phyloP scores from a whole-genome alignment of 2,797 vertebrate species.

The Carapus acus region DNA sequence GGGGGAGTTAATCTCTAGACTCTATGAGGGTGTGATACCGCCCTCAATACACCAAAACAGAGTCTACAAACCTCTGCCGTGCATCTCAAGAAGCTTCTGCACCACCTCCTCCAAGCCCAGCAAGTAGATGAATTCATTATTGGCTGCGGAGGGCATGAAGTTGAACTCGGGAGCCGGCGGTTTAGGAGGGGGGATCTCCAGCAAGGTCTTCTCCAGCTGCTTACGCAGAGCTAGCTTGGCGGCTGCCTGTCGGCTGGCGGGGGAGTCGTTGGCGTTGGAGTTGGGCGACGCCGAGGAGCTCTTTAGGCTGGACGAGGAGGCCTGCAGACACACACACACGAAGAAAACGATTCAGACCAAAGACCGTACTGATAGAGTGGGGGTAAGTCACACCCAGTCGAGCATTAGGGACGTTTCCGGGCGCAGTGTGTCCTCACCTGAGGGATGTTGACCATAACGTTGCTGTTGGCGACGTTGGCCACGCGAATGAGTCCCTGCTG shows the following conservation, averaged over 20 bases:
- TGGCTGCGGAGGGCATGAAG: conserved; percentile 95
- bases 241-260: conserved; percentile 89
- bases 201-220: conserved; percentile 93
- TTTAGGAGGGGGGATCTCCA: conserved; percentile 96
- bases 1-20: too few relatives aligned
- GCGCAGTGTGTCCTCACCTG: conserved; percentile 70
- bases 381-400: too few relatives aligned
- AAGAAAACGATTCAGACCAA: neutral
- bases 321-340: conserved; percentile 63
- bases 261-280: conserved; percentile 79
- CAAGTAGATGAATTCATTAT: conserved; percentile 98
- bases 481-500: conserved; percentile 96
- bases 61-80: conserved; percentile 76
- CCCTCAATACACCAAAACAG: neutral
- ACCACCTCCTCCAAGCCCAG: conserved; percentile 96
- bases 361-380: neutral
- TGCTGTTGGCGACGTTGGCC: conserved; percentile 87
- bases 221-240: conserved; percentile 93
- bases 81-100: conserved; percentile 92
- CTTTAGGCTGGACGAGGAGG: conserved; percentile 83
- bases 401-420: neutral
- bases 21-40: neutral
- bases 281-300: conserved; percentile 74
- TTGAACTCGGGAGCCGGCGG: conserved; percentile 92
- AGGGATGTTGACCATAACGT: conserved; percentile 90